Evolutionary conservation across 2,797 vertebrate genomes (phyloP), one percentile per base, ranked within the genome.

Genomic region (Chaetophractus vellerosus): DNA sequence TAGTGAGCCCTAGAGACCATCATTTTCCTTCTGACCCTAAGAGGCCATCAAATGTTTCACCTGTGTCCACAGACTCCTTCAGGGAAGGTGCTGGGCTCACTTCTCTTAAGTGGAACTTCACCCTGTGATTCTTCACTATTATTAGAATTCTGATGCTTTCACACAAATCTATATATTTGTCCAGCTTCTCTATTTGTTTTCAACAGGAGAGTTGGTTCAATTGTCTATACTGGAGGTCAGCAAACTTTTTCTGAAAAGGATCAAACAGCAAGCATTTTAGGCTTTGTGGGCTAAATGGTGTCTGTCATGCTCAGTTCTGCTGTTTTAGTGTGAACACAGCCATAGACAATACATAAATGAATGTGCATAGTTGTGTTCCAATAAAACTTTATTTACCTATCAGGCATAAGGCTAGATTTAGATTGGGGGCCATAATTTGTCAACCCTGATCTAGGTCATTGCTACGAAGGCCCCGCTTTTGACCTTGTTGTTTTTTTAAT

Each of bases 301-400:
- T 31, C 50, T 5, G 6, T 57, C 50, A 59, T 0, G 0, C 55
- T 38, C 48, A 3, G 48, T 19, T 8, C 52, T 21, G n/a, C 69
- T 3, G 1, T 0, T 31, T 1, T 2, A 8, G 80, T 16, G 5
- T 5, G 12, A 3, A 21, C 6, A 2, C 45, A 57, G 76, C 24
- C 12, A 16, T 4, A 24, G 26, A 45, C 3, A 4, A 18, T 9
- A 10, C 14, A 8, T 5, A 2, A 11, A 4, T 1, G 9, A 8
- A 10, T 1, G 1, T 33, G 74, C 75, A 11, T 9, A 9, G 33
- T 33, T 61, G 15, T 33, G 61, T 21, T 31, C 68, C 38, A 14
- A 0, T 2, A 6, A 23, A 10, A 7, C 7, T 2, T 3, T 19
- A 21, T 14, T 2, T 11, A 21, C 10, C 2, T 1, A 7, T 9